Conservation (phyloP, 1,140 invertebrate genomes). For the Acromyrmex charruanus region DNA sequence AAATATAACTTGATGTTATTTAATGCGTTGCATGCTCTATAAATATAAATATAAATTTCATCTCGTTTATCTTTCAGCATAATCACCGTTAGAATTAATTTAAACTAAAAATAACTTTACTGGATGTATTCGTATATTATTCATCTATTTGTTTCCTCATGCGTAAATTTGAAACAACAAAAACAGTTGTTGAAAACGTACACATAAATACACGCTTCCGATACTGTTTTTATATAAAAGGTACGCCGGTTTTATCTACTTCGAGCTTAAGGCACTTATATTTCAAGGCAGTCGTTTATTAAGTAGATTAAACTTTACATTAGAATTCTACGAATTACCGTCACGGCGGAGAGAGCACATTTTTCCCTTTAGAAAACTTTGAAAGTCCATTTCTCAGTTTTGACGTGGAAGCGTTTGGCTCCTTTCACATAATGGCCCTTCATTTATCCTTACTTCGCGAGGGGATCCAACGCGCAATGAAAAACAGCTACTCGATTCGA, state of each 20-base stretch:
- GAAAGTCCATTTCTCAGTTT: conserved; percentile 54
- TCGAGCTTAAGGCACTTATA: conserved; percentile 6
- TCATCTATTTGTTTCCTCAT: background rate
- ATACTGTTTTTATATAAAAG: background rate
- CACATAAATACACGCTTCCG: background rate
- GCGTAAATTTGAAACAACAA: background rate
- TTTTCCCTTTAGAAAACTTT: conserved; percentile 45
- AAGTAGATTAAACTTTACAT: conserved; percentile 57
- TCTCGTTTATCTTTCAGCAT: background rate
- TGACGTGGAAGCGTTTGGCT: conserved; percentile 55
- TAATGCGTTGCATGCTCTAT: background rate
- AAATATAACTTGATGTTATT: conserved; percentile 9
- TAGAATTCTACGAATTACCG: conserved; percentile 40
- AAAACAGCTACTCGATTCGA: conserved; percentile 59
- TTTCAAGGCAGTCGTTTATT: conserved; percentile 25
- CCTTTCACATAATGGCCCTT: conserved; percentile 52
- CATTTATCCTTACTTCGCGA: conserved; percentile 59
- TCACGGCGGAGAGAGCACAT: background rate
- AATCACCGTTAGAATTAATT: background rate
- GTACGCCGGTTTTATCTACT: background rate
- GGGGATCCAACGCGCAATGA: conserved; percentile 23
- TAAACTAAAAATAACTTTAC: conserved; percentile 14
- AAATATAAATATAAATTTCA: background rate
- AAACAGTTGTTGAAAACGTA: background rate
- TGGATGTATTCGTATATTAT: background rate